Conservation (phyloP, 2,113 vertebrate species). For the Peromyscus polionotus region DNA sequence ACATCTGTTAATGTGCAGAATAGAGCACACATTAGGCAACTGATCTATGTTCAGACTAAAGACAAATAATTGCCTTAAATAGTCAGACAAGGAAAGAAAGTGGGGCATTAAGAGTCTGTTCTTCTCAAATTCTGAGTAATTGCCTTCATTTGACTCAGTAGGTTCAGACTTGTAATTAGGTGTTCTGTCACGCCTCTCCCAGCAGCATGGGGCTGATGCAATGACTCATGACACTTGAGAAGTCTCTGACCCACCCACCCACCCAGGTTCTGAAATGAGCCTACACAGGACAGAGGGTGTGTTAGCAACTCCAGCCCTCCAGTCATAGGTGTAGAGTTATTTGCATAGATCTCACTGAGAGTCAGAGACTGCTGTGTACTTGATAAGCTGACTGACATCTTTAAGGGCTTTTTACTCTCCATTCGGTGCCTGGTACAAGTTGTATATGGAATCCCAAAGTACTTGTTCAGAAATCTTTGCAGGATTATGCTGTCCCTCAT, state of each 20-base stretch:
- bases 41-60: slow-evolving; percentile 44
- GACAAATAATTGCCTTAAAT: slow-evolving; percentile 36
- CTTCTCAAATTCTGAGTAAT: slow-evolving; percentile 43
- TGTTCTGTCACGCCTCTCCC: background rate
- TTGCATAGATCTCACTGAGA: slow-evolving; percentile 20
- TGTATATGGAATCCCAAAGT: background rate
- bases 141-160: slow-evolving; percentile 25
- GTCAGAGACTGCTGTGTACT: background rate
- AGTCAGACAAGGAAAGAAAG: slow-evolving; percentile 40
- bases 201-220: slow-evolving; percentile 47
- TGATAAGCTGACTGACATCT: background rate
- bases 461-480: background rate
- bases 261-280: background rate
- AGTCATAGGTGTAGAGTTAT: background rate
- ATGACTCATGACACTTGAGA: background rate
- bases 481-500: background rate
- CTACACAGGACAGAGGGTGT: background rate
- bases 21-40: background rate
- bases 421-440: slow-evolving; percentile 12
- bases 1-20: background rate
- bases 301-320: background rate
- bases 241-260: background rate
- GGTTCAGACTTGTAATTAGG: slow-evolving; percentile 65
- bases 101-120: background rate
- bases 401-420: background rate